Evolutionary conservation across 2,888 invertebrate genomes (phyloP).

Genomic region (Philereme transversata): DNA sequence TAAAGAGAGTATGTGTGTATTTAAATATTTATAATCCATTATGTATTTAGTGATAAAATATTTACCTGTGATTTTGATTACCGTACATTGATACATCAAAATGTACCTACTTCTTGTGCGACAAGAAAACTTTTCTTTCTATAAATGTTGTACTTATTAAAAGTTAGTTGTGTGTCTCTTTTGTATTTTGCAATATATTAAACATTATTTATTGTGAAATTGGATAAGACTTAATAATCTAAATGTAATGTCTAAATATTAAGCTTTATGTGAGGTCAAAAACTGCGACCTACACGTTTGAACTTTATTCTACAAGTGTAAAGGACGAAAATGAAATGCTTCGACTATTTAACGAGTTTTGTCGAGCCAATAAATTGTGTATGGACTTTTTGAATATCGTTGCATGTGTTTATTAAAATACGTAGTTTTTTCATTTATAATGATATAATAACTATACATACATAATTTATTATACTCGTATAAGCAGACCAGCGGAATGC

Average conservation of each 20-base stretch:
- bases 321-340: conserved; percentile 1
- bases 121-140: conserved; percentile 64
- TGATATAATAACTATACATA: not conserved
- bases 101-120: conserved; percentile 66
- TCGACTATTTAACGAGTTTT: not conserved
- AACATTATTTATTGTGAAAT: conserved; percentile 45
- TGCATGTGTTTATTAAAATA: not conserved
- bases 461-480: not conserved
- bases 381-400: conserved; percentile 3
- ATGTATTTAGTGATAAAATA: conserved; percentile 69
- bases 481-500: not conserved
- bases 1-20: conserved; percentile 48
- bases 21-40: conserved; percentile 43
- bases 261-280: conserved; percentile 23
- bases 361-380: not conserved
- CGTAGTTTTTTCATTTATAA: not conserved
- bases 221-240: conserved; percentile 52
- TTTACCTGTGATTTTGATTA: conserved; percentile 77
- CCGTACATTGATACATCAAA: conserved; percentile 48
- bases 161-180: conserved; percentile 43
- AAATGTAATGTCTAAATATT: conserved; percentile 41
- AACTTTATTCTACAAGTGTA: conserved; percentile 20
- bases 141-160: conserved; percentile 49
- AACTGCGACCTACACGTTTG: conserved; percentile 12
- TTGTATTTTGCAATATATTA: conserved; percentile 42